phyloP scores from a whole-genome alignment of 2,888 invertebrate species.

The Drosophila multiciliata region DNA sequence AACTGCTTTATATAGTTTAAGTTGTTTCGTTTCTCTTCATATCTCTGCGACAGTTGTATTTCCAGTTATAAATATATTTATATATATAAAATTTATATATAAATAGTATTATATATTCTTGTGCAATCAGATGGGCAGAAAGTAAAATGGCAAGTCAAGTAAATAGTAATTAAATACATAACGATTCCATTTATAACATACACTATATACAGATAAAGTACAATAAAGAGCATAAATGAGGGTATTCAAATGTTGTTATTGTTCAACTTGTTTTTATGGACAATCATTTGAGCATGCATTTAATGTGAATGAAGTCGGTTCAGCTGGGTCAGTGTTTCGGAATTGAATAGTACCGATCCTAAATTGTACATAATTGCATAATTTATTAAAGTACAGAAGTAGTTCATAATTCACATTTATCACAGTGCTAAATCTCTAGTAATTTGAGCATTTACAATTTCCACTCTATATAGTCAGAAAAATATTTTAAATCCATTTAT shows the following conservation, averaged over 20 bases:
- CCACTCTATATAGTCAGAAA: conserved; percentile 8
- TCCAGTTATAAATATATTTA: conserved; percentile 41
- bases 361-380: conserved; percentile 14
- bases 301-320: conserved; percentile 12
- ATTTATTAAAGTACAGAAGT: conserved; percentile 10
- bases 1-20: neutral
- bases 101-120: conserved; percentile 32
- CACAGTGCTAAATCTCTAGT: conserved; percentile 35
- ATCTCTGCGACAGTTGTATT: conserved; percentile 51
- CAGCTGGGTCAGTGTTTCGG: conserved; percentile 10
- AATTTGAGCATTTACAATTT: conserved; percentile 38
- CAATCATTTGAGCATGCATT: conserved; percentile 47
- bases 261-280: conserved; percentile 4
- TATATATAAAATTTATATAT: conserved; percentile 28
- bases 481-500: conserved; percentile 10
- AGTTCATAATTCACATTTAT: conserved; percentile 37
- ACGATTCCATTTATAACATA: conserved; percentile 44
- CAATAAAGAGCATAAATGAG: conserved; percentile 3
- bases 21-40: conserved; percentile 23
- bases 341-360: conserved; percentile 16
- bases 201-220: conserved; percentile 24
- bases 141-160: conserved; percentile 81
- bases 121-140: conserved; percentile 84
- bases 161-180: conserved; percentile 29
- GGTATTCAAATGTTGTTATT: conserved; percentile 16